Evolutionary conservation across 2,888 invertebrate species (phyloP).

Genomic region (Baccha elongata): DNA sequence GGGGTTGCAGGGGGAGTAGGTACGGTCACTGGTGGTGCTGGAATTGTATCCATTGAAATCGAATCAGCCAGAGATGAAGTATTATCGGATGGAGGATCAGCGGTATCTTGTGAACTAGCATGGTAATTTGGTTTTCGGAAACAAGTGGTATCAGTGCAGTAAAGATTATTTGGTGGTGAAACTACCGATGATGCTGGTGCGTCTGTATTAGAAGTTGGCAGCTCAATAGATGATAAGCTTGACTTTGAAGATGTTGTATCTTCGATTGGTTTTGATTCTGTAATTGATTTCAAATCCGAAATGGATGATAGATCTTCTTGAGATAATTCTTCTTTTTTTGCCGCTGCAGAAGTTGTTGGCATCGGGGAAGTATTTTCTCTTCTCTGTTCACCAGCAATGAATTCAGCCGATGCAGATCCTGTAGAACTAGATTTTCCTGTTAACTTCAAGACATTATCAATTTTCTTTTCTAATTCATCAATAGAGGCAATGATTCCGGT

Average conservation of each 20-base stretch:
- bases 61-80: constrained; percentile 33
- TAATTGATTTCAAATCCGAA: constrained; percentile 13
- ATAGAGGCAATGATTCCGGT: constrained; percentile 85
- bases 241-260: constrained; percentile 37
- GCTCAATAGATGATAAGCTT: constrained; percentile 37
- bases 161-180: constrained; percentile 13
- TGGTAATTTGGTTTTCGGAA: constrained; percentile 22
- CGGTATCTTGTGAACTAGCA: constrained; percentile 8
- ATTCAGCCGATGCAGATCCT: constrained; percentile 52
- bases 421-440: constrained; percentile 68
- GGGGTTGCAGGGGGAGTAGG: constrained; percentile 27
- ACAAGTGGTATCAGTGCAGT: constrained; percentile 31
- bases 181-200: constrained; percentile 7
- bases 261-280: constrained; percentile 32
- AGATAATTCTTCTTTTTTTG: constrained; percentile 6
- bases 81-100: constrained; percentile 38
- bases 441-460: constrained; percentile 84
- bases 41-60: constrained; percentile 42
- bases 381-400: constrained; percentile 85
- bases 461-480: constrained; percentile 85
- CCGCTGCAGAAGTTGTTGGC: background rate
- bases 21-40: constrained; percentile 16
- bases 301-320: constrained; percentile 9
- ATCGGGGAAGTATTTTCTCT: constrained; percentile 82
- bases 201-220: constrained; percentile 26